Base-by-base conservation (phyloP, 1,140 invertebrate genomes). In the Scaptomyza pallida region DNA sequence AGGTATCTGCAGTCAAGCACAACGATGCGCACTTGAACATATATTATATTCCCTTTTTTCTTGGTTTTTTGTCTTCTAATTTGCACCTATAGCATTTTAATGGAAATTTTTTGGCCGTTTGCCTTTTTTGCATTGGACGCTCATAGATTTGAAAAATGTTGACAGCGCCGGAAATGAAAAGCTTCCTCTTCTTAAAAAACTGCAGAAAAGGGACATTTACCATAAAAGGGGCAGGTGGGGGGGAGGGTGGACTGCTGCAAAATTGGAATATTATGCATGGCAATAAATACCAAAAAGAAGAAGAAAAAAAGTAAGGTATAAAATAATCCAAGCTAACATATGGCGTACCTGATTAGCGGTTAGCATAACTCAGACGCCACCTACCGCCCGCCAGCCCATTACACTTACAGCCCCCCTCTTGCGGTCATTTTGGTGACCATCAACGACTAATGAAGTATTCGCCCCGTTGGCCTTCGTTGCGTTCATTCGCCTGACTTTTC, bases 101-200 rank as follows among this genome's bases (percentile, higher is more conserved):
- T 88, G 81, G 81, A 61, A 72, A 75, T 78, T 88, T 51, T 65
- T 74, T 9, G 2, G 26, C 2, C 17, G 52, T 21, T 19, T 57
- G 57, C 65, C 65, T 54, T 65, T 54, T 86, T 86, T 86, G 78
- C 82, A 88, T 88, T 82, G 78, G 67, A 72, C 65, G 64, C 83
- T 75, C 85, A 86, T 89, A 89, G 75, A 89, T 89, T 89, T 89
- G 50, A 86, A 81, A 89, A 89, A 86, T 75, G 65, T 54, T 64
- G 85, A 89, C 85, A 89, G 77, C 63, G 41, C 12, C 74, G 85
- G 85, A 89, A 89, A 89, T 89, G 86, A 89, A 89, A 77, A 48
- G 75, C 86, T 78, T 89, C 85, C 85, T 68, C 64, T 33, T 37
- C 55, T 35, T 48, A 60, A 30, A 37, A 37, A 16, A 4, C 19